Evolutionary conservation across 1,140 invertebrate genomes (phyloP).

Genomic region (Chymomyza costata): DNA sequence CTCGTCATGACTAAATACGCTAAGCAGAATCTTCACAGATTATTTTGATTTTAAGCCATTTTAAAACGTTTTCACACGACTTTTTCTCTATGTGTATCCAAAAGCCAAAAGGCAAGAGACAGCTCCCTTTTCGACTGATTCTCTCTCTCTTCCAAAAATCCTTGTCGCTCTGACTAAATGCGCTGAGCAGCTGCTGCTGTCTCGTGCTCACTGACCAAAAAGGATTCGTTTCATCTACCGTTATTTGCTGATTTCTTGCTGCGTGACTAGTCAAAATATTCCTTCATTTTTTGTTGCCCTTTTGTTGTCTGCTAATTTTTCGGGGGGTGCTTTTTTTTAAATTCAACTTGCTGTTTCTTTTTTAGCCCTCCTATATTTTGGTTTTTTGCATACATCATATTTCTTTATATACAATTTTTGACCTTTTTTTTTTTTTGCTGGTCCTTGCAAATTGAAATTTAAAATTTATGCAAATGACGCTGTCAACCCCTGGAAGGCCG

Average conservation of each 20-base stretch:
- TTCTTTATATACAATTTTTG: conserved; percentile 23
- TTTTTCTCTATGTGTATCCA: no score
- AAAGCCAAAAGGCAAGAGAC: conserved; percentile 12
- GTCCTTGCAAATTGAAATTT: conserved; percentile 68
- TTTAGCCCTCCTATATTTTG: conserved; percentile 6
- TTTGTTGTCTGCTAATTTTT: conserved; percentile 71
- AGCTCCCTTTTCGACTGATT: neutral
- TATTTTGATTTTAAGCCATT: no score
- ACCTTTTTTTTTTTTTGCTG: conserved; percentile 12
- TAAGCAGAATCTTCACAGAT: no score
- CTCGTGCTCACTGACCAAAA: neutral
- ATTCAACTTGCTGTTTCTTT: conserved; percentile 14
- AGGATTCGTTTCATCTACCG: neutral
- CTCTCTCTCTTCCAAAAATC: conserved; percentile 1
- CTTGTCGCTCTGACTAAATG: conserved; percentile 13
- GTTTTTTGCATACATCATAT: conserved; percentile 43
- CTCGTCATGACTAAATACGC: no score
- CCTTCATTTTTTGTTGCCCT: conserved; percentile 20
- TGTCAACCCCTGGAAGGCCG: conserved; percentile 42
- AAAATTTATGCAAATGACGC: conserved; percentile 68
- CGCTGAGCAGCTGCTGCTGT: conserved; percentile 3
- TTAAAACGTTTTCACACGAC: no score
- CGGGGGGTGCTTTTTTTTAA: conserved; percentile 22
- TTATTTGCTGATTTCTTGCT: no score
- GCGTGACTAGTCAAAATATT: no score